Evolutionary conservation across 2,797 vertebrate genomes (phyloP), one percentile per base, ranked within the genome.

Genomic region (Remorina albescens): DNA sequence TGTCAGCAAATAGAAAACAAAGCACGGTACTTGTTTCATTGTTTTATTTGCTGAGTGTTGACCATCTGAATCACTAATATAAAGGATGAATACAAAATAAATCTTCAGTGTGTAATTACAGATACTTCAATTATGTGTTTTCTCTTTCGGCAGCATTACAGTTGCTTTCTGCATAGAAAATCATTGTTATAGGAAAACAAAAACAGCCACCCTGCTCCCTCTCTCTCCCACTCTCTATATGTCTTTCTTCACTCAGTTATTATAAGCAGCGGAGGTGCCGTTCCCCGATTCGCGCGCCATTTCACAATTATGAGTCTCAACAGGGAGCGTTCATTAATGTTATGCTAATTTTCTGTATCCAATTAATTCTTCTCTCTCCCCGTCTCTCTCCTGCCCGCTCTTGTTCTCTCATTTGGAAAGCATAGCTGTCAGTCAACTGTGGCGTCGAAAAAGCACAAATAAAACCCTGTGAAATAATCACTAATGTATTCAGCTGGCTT

Each of bases 271-370:
- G 42, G 78, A 86, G 88, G 89, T 89, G 85, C 84, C 76, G 76
- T 89, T 89, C 83, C 73, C 88, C 63, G 82, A 90, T 86, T 88
- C 64, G 85, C 39, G 49, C 82, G 86, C 90, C 92, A 89, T 94
- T 93, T 93, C 93, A 93, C 90, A 94, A 94, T 93, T 94, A 93
- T 84, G 86, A 89, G 88, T 92, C 92, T 94, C 93, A 91, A 91
- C 91, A 92, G 92, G 93, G 93, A 94, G 93, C 86, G 87, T 93
- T 95, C 94, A 94, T 95, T 95, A 95, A 94, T 93, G 94, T 93
- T 94, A 95, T 95, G 93, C 93, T 93, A 95, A 95, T 95, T 94
- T 93, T 90, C 91, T 93, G 91, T 86, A 94, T 95, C 94, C 94
- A 95, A 94, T 95, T 94, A 94, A 94, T 94, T 94, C 93, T 87